Evolutionary conservation across 2,113 vertebrate species (phyloP).

Genomic region (Helogale parvula): DNA sequence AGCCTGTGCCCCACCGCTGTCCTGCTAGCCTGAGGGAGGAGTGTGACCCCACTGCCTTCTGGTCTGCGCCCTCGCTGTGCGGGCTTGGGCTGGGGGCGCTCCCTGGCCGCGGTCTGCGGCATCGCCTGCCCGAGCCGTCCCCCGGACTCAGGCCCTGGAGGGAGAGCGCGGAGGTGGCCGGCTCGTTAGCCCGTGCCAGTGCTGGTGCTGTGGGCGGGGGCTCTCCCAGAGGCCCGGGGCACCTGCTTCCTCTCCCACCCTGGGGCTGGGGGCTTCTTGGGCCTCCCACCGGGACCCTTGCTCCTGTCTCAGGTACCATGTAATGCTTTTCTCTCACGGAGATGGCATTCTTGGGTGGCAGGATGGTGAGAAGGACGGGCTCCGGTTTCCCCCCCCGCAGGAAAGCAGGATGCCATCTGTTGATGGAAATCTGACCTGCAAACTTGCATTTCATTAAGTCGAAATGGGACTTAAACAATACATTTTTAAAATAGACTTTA

Average conservation of each 20-base stretch:
- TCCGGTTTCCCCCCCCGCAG: not conserved
- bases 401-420: not conserved
- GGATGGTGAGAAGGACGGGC: not conserved
- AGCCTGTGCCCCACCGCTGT: not conserved
- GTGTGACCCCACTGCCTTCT: too few relatives aligned
- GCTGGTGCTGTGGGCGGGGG: not conserved
- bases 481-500: not conserved
- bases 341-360: not conserved
- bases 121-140: too few relatives aligned
- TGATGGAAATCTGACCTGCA: not conserved
- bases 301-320: too few relatives aligned
- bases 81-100: not conserved
- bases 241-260: not conserved
- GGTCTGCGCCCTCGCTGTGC: too few relatives aligned
- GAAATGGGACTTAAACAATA: not conserved
- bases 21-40: too few relatives aligned
- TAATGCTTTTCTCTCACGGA: not conserved
- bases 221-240: not conserved
- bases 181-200: not conserved
- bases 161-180: not conserved
- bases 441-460: not conserved
- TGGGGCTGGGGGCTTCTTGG: not conserved
- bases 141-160: too few relatives aligned
- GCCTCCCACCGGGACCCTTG: not conserved
- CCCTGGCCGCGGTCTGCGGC: accelerated